Evolutionary conservation across 2,888 invertebrate species (phyloP).

Genomic region (Flexamia atlantica): DNA sequence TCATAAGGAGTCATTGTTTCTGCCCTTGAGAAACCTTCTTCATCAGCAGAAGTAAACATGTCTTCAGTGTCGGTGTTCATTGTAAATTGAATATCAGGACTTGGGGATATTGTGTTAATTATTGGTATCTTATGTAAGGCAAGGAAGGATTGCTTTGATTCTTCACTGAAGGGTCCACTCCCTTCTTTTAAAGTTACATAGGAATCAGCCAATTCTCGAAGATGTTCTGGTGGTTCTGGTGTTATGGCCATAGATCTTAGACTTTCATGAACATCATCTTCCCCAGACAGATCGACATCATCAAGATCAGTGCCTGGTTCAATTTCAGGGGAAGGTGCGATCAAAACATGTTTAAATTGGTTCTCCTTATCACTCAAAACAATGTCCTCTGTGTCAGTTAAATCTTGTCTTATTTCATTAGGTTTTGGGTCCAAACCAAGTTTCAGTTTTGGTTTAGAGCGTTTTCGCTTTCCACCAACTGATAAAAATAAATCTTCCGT

Average conservation of each 20-base stretch:
- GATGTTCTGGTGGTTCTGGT: constrained; percentile 64
- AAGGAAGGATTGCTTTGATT: constrained; percentile 61
- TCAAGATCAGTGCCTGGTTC: constrained; percentile 49
- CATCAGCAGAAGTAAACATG: constrained; percentile 66
- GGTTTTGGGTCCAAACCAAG: constrained; percentile 66
- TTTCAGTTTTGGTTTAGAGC: constrained; percentile 68
- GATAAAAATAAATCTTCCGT: constrained; percentile 74
- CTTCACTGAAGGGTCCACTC: constrained; percentile 71
- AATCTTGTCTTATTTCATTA: constrained; percentile 52
- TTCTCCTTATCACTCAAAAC: constrained; percentile 63
- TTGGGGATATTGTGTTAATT: constrained; percentile 67
- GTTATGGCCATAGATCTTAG: constrained; percentile 68
- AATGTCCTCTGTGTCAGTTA: constrained; percentile 65
- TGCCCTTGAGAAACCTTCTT: constrained; percentile 64
- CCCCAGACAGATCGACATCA: constrained; percentile 72
- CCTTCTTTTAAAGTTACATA: constrained; percentile 72
- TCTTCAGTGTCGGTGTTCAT: constrained; percentile 68
- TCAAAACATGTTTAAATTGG: not conserved
- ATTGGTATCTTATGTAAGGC: constrained; percentile 63
- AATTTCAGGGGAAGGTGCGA: not conserved
- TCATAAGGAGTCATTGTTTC: constrained; percentile 62
- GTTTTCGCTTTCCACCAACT: constrained; percentile 73
- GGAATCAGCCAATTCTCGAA: constrained; percentile 65
- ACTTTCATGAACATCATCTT: constrained; percentile 74
- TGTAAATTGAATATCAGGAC: constrained; percentile 60